phyloP scores from a whole-genome alignment of 1,140 invertebrate genomes.

The Scaptomyza montana region DNA sequence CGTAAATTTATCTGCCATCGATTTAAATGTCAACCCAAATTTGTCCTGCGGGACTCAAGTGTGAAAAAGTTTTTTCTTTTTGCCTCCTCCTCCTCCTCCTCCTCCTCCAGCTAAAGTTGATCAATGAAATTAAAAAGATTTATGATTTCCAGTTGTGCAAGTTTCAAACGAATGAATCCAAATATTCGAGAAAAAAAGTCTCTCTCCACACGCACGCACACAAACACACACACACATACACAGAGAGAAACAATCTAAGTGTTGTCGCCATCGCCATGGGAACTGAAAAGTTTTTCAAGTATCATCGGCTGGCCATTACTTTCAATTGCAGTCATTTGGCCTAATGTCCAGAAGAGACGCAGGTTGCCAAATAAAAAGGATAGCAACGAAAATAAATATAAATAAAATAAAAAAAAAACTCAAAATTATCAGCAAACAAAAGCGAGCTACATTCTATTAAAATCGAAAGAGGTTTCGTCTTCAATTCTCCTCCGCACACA shows the following conservation, averaged over 20 bases:
- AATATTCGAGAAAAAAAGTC: not conserved
- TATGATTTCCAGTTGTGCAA: slow-evolving; percentile 72
- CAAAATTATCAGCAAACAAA: slow-evolving; percentile 73
- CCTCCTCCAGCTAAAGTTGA: slow-evolving; percentile 49
- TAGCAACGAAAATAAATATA: slow-evolving; percentile 31
- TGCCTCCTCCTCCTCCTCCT: slow-evolving; percentile 16
- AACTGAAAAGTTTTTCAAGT: slow-evolving; percentile 60
- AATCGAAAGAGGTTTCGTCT: slow-evolving; percentile 55
- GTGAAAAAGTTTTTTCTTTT: slow-evolving; percentile 59
- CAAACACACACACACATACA: slow-evolving; percentile 7
- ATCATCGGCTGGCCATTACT: slow-evolving; percentile 63
- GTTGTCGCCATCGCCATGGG: slow-evolving; percentile 26
- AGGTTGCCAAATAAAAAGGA: slow-evolving; percentile 59
- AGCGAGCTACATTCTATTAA: slow-evolving; percentile 72
- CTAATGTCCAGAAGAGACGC: slow-evolving; percentile 56
- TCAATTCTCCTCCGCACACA: slow-evolving; percentile 26
- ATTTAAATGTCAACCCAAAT: slow-evolving; percentile 74
- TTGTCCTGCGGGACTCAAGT: slow-evolving; percentile 70
- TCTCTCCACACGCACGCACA: not conserved
- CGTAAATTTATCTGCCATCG: slow-evolving; percentile 77
- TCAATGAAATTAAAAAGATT: slow-evolving; percentile 83
- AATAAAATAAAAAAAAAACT: slow-evolving; percentile 53
- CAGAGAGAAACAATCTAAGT: slow-evolving; percentile 52
- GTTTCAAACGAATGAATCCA: slow-evolving; percentile 60
- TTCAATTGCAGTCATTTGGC: slow-evolving; percentile 76